Evolutionary conservation across 1,140 invertebrate species (phyloP), one percentile per base, ranked within the genome.

Genomic region (Galleria mellonella): DNA sequence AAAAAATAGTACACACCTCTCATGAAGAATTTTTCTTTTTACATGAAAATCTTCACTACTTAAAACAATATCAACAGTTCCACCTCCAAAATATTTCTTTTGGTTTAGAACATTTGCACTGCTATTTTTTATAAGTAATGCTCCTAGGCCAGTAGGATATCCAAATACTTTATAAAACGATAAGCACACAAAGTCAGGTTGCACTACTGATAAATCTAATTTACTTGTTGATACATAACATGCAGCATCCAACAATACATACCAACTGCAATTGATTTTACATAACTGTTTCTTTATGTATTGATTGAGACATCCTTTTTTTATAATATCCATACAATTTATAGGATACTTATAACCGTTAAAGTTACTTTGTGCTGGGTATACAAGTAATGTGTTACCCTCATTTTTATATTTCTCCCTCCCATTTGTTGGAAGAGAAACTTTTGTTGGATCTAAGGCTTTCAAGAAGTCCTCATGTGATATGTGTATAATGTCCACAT

Each of bases 101-200:
- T 90, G 81, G 45, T 43, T 72, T 35, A 98, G 83, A 12, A 90
- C 70, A 62, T 88, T 17, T 2, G 87, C 84, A 57, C 91, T 92
- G 0, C 81, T 75, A 65, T 94, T 94, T 59, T 89, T 91, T 0
- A 98, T 92, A 36, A 99, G 63, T 2, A 99, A 75, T 29, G 95
- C 96, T 17, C 97, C 97, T 55, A 94, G 77, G n/a, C 94, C 97
- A 45, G 97, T 98, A 4, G 98, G 97, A 86, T 94, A 98, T 0
- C 98, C 98, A 88, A 99, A 98, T 65, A 99, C 96, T 89, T 99
- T 99, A 85, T 99, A 99, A 87, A 99, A 99, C 1, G 97, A 99
- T 4, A 99, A 29, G 38, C 91, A 91, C 0, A 98, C 90, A 89
- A 98, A 99, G 83, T 99, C 96, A 11, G 96, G 94, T 52, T 93